Evolutionary conservation across 2,113 vertebrate genomes (phyloP), one percentile per base, ranked within the genome.

Genomic region (Vireo altiloquus): DNA sequence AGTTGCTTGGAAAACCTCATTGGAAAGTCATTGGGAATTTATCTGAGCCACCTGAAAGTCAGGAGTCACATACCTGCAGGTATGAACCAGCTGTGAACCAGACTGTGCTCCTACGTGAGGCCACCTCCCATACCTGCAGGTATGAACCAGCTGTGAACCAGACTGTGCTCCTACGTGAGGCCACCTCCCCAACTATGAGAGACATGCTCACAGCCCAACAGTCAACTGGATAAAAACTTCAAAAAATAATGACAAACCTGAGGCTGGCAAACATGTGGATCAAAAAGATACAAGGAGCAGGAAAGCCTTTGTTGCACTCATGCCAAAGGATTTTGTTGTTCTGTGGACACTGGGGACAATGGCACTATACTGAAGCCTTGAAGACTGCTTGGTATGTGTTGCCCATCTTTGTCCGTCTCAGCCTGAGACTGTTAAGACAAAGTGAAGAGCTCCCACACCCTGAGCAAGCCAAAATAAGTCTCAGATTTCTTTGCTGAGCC

Each of bases 161-260:
- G 13, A 16, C 42, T 68, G 21, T 3, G 2, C 42, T 53, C 3
- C 0, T 20, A 11, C 21, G 18, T 0, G 1, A 14, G 30, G 19
- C 40, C 54, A 52, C 10, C 13, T 71, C 18, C 13, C 20, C 52
- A 46, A 2, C 7, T 31, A 16, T 0, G 0, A 30, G 31, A 54
- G 24, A 35, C 2, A 0, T 39, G 49, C 53, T 46, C 33, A 80
- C 40, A 72, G 39, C 35, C n/a, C 47, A 69, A 33, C 12, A 52
- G 28, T 7, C 57, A 77, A 17, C 6, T 46, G 33, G 33, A 15
- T n/a, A 31, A 78, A 70, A 70, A 31, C 15, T 8, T 30, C 9
- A 16, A 39, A 56, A 60, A 70, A 39, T 35, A 78, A 61, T 23
- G 53, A 70, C 27, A 80, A 61, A 33, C 6, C 33, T 22, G 20